phyloP scores from a whole-genome alignment of 2,888 invertebrate species.

The Watsonalla binaria region DNA sequence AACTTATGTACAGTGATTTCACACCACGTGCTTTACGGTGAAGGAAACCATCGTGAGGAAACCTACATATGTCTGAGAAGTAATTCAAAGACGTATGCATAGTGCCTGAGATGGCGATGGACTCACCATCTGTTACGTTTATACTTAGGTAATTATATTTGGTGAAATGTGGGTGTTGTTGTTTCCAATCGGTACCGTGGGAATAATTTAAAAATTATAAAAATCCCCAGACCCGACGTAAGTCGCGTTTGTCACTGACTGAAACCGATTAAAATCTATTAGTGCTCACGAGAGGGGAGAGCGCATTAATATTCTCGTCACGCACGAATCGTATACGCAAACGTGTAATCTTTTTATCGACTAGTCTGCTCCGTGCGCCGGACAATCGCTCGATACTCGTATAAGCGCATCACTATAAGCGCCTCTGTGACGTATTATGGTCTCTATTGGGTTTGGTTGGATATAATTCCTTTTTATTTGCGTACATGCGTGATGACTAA shows the following conservation, averaged over 20 bases:
- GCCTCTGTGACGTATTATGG: conserved; percentile 17
- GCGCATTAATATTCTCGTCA: conserved; percentile 70
- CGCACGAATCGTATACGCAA: conserved; percentile 69
- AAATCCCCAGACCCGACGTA: conserved; percentile 34
- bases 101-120: no score
- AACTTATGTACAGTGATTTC: no score
- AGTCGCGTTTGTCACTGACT: conserved; percentile 41
- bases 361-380: conserved; percentile 41
- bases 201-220: conserved; percentile 11
- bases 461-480: no score
- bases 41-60: no score
- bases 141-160: no score
- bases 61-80: no score
- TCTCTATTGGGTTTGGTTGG: conserved; percentile 10
- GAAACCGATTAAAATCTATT: conserved; percentile 73
- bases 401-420: conserved; percentile 38
- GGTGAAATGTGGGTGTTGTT: no score
- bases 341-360: conserved; percentile 74
- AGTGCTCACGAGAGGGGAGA: conserved; percentile 54
- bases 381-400: conserved; percentile 51
- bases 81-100: no score
- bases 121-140: no score
- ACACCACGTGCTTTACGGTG: no score
- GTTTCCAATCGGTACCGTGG: neutral
- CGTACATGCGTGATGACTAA: no score